phyloP scores from a whole-genome alignment of 1,140 invertebrate species.

The Periplaneta americana region DNA sequence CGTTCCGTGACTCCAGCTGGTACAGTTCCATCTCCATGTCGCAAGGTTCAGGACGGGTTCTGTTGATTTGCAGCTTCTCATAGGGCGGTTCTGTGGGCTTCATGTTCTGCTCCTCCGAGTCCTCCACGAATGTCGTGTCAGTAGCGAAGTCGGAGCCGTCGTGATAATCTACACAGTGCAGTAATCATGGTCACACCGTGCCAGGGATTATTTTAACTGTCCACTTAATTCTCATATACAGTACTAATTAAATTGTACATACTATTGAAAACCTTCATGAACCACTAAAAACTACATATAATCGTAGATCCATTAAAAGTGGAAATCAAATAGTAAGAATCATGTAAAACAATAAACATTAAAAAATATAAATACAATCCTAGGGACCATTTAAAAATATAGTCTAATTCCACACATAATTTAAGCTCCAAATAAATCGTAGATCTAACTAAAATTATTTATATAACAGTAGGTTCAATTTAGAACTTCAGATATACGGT shows the following conservation, averaged over 20 bases:
- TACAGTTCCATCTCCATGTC: slow-evolving; percentile 61
- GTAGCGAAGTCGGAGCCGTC: background rate
- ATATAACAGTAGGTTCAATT: no score
- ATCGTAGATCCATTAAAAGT: no score
- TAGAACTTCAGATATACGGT: no score
- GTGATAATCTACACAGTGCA: background rate
- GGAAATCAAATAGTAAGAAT: no score
- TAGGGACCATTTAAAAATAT: no score
- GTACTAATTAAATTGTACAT: background rate
- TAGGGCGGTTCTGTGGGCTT: background rate
- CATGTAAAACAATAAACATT: no score
- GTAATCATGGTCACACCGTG: background rate
- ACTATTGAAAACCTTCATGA: background rate
- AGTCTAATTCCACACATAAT: no score
- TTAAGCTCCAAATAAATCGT: no score
- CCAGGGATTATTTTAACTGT: background rate
- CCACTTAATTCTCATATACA: background rate
- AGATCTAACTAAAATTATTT: no score
- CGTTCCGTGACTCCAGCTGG: slow-evolving; percentile 21
- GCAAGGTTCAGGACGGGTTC: slow-evolving; percentile 71
- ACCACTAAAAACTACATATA: background rate
- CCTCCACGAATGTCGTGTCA: background rate
- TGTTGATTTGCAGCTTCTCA: slow-evolving; percentile 52
- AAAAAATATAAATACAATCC: no score
- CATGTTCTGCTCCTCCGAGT: background rate